phyloP scores from a whole-genome alignment of 2,888 invertebrate species.

The Cabera pusaria region DNA sequence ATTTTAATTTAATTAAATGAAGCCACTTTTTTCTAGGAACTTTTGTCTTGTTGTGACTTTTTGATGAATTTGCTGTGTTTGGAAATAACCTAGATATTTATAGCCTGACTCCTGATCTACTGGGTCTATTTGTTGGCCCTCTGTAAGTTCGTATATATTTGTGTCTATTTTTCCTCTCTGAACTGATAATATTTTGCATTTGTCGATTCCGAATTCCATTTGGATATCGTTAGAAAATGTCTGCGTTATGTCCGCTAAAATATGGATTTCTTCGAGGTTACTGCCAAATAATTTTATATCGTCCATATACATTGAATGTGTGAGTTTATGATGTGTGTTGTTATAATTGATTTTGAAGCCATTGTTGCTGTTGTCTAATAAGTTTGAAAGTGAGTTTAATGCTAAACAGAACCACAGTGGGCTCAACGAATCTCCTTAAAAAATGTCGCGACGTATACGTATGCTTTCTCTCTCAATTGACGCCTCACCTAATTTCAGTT shows the following conservation, averaged over 20 bases:
- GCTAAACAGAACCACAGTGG: slow-evolving; percentile 25
- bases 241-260: too few relatives aligned
- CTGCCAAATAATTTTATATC: neutral
- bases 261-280: neutral
- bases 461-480: slow-evolving; percentile 9
- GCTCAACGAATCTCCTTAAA: slow-evolving; percentile 22
- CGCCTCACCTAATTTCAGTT: neutral
- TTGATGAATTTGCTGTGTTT: too few relatives aligned
- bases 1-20: too few relatives aligned
- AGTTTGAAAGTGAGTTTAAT: slow-evolving; percentile 16
- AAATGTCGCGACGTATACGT: slow-evolving; percentile 18
- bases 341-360: neutral
- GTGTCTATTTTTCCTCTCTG: neutral
- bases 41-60: too few relatives aligned
- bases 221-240: slow-evolving; percentile 2
- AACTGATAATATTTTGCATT: neutral
- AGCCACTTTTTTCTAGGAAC: too few relatives aligned
- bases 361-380: neutral
- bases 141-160: too few relatives aligned
- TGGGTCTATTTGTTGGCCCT: too few relatives aligned
- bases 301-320: too few relatives aligned
- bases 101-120: too few relatives aligned
- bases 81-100: too few relatives aligned
- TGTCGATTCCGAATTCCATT: slow-evolving; percentile 2
- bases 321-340: neutral